phyloP scores from a whole-genome alignment of 2,888 invertebrate species.

The Hypercompe scribonia region DNA sequence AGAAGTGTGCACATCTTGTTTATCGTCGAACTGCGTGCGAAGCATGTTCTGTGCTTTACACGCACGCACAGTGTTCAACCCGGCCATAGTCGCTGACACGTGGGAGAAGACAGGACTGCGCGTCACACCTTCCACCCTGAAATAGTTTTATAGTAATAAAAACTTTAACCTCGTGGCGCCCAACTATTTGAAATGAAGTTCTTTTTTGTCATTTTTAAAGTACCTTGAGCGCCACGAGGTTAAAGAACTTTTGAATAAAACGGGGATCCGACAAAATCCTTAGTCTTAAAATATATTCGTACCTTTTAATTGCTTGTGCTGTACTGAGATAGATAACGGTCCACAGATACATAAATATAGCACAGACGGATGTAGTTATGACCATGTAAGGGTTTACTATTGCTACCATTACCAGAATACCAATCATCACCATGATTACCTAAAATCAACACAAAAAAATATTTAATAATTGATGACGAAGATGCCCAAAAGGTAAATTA shows the following conservation, averaged over 20 bases:
- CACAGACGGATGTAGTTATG: slow-evolving; percentile 88
- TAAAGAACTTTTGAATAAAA: no score
- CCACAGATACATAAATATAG: slow-evolving; percentile 88
- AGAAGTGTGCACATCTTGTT: slow-evolving; percentile 89
- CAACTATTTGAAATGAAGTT: no score
- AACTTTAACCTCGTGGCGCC: no score
- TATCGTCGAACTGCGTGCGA: slow-evolving; percentile 88
- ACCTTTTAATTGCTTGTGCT: slow-evolving; percentile 90
- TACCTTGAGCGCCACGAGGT: no score
- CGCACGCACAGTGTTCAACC: slow-evolving; percentile 92
- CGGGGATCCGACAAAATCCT: no score
- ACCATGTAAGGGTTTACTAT: slow-evolving; percentile 90
- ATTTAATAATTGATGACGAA: neutral
- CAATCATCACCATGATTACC: slow-evolving; percentile 90
- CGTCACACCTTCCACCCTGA: slow-evolving; percentile 85
- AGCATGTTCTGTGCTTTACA: slow-evolving; percentile 89
- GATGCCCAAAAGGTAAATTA: neutral
- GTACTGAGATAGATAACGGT: slow-evolving; percentile 89
- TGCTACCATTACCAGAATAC: slow-evolving; percentile 90
- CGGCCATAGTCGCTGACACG: slow-evolving; percentile 92
- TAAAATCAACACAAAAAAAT: slow-evolving; percentile 61
- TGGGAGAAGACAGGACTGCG: slow-evolving; percentile 95
- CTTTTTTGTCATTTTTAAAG: no score
- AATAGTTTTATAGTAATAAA: slow-evolving; percentile 1
- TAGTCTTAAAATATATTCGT: slow-evolving; percentile 23